Conservation (phyloP, 2,113 vertebrate species). For the Nematolebias whitei region DNA sequence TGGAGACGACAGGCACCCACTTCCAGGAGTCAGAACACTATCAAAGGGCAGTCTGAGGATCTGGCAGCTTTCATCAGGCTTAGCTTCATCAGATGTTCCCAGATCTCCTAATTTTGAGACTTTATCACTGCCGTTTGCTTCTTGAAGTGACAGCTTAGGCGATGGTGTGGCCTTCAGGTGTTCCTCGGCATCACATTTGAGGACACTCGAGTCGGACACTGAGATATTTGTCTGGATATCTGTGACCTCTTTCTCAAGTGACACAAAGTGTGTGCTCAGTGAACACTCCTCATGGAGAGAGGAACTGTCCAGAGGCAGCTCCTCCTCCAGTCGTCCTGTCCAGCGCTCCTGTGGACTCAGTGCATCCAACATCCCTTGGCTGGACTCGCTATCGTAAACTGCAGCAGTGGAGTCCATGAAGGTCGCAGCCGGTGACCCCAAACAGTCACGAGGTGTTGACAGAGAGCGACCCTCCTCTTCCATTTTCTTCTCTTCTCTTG, state of each 20-base stretch:
- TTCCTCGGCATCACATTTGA: slow-evolving; percentile 10
- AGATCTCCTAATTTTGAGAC: slow-evolving; percentile 2
- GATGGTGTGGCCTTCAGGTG: slow-evolving; percentile 6
- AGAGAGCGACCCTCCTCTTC: slow-evolving; percentile 16
- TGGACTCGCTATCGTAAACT: slow-evolving; percentile 41
- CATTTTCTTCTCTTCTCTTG: slow-evolving; percentile 49
- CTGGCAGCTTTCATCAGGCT: slow-evolving; percentile 40
- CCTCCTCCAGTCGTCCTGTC: slow-evolving; percentile 56
- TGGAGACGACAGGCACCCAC: slow-evolving; percentile 37
- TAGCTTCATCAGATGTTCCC: background rate
- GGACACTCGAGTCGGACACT: slow-evolving; percentile 8
- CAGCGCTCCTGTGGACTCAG: slow-evolving; percentile 54
- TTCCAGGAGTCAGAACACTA: slow-evolving; percentile 35
- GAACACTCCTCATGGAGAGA: slow-evolving; percentile 65
- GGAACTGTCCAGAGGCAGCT: slow-evolving; percentile 70
- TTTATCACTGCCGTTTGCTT: background rate
- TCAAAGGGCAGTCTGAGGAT: slow-evolving; percentile 75
- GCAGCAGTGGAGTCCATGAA: slow-evolving; percentile 37
- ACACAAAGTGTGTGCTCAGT: slow-evolving; percentile 6
- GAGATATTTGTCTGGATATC: slow-evolving; percentile 55
- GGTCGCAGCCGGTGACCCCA: slow-evolving; percentile 20
- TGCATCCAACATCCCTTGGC: slow-evolving; percentile 35
- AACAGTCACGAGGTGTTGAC: background rate
- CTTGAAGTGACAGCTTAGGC: background rate
- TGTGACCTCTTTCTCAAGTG: slow-evolving; percentile 16